Base-by-base conservation (phyloP, 1,140 invertebrate genomes). In the Sycobia sp. region DNA sequence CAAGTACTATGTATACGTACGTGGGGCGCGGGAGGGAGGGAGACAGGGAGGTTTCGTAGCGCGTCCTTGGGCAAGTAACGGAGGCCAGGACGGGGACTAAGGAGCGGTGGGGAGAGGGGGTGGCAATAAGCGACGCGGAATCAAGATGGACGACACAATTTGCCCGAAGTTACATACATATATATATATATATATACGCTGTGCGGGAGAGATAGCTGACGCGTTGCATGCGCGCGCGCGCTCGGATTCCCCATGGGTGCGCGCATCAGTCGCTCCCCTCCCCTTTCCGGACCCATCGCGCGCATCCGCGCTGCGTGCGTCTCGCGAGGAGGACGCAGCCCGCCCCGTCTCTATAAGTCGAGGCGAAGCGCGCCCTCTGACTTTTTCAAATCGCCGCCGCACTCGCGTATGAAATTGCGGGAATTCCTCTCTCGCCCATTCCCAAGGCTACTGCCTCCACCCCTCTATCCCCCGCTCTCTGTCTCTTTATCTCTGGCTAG, bases 121-220 rank as follows among this genome's bases (percentile, higher is more conserved):
- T 13, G 23, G 23, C 27, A 50, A 0, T 22, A 11, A 4, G 2
- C 29, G 22, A 11, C 56, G 34, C 39, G 23, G 49, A 63, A 63
- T 63, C 61, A 50, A 63, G 53, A 50, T 25, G 23, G 36, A 41
- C 34, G 41, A 50, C 22, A 56, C 32, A 56, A 63, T 63, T 63
- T 63, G 46, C 16, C 18, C 0, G 18, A 36, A 49, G 43, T 55
- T 46, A 54, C n/a, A n/a, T n/a, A n/a, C n/a, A n/a, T n/a, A n/a
- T n/a, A n/a, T n/a, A n/a, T n/a, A n/a, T n/a, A n/a, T n/a, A n/a
- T n/a, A n/a, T n/a, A n/a, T n/a, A n/a, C n/a, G n/a, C n/a, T n/a
- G n/a, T n/a, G n/a, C n/a, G n/a, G n/a, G n/a, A n/a, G n/a, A n/a
- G n/a, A n/a, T n/a, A n/a, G n/a, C n/a, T n/a, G n/a, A n/a, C n/a